phyloP scores from a whole-genome alignment of 1,140 invertebrate species.

The Gonatopus flavifemur region DNA sequence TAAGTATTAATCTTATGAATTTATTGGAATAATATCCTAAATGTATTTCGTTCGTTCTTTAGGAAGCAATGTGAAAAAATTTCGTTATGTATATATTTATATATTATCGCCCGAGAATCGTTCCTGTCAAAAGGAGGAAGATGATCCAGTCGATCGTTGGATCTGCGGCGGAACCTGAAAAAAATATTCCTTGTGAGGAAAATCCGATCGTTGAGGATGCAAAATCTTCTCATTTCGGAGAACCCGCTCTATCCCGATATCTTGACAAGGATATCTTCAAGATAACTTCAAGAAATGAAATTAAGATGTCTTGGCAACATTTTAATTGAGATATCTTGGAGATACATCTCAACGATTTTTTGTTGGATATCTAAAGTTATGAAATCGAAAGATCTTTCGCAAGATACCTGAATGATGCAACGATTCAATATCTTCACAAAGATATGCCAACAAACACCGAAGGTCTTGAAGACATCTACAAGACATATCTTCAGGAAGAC shows the following conservation, averaged over 20 bases:
- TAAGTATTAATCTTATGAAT: constrained; percentile 28
- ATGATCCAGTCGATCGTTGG: constrained; percentile 16
- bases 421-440: too few species aligned
- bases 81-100: constrained; percentile 8
- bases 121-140: constrained; percentile 10
- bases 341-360: constrained; percentile 14
- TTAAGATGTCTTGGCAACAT: constrained; percentile 7
- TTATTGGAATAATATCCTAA: constrained; percentile 23
- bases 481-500: too few species aligned
- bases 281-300: too few species aligned
- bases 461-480: too few species aligned
- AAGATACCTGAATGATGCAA: too few species aligned
- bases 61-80: constrained; percentile 27
- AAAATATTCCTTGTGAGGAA: constrained; percentile 1
- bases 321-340: constrained; percentile 19
- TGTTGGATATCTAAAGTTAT: too few species aligned
- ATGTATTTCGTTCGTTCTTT: constrained; percentile 16
- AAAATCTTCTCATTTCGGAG: neutral
- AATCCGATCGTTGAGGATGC: neutral
- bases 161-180: constrained; percentile 14
- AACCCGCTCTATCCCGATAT: too few species aligned
- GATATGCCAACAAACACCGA: too few species aligned
- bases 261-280: too few species aligned
- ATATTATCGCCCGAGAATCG: constrained; percentile 30
- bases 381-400: too few species aligned